phyloP scores from a whole-genome alignment of 2,797 vertebrate species.

The Microchirus variegatus region DNA sequence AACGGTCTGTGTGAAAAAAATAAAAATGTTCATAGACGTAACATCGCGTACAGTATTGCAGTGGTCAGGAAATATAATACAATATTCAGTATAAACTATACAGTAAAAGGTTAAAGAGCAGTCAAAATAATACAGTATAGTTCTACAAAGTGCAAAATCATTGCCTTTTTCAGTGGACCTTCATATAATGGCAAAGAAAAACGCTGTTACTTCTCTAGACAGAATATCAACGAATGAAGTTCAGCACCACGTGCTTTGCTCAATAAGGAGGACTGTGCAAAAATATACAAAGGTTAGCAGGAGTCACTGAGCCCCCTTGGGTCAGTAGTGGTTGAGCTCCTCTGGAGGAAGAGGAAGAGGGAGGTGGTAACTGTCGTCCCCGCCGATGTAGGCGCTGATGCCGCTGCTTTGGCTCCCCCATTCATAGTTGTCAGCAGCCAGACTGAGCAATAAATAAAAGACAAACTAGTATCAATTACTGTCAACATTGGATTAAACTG shows the following conservation, averaged over 20 bases:
- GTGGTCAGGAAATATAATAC: conserved; percentile 72
- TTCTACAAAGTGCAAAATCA: conserved; percentile 66
- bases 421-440: conserved; percentile 88
- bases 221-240: conserved; percentile 34
- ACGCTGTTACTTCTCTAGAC: conserved; percentile 41
- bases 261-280: conserved; percentile 58
- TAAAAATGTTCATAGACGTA: conserved; percentile 40
- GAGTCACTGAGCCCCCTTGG: conserved; percentile 3
- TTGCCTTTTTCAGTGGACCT: conserved; percentile 32
- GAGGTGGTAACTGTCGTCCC: conserved; percentile 77
- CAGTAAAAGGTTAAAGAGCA: conserved; percentile 47
- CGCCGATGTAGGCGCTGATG: conserved; percentile 85
- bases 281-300: conserved; percentile 48
- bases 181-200: conserved; percentile 51
- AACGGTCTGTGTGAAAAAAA: conserved; percentile 67
- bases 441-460: conserved; percentile 71
- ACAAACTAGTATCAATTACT: not conserved
- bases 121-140: conserved; percentile 36
- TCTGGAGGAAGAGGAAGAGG: conserved; percentile 78
- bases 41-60: conserved; percentile 62
- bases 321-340: conserved; percentile 81
- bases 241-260: conserved; percentile 47
- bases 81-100: conserved; percentile 63
- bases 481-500: not conserved
- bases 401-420: conserved; percentile 88